phyloP scores from a whole-genome alignment of 1,140 invertebrate genomes.

The Drosophila kikkawai region DNA sequence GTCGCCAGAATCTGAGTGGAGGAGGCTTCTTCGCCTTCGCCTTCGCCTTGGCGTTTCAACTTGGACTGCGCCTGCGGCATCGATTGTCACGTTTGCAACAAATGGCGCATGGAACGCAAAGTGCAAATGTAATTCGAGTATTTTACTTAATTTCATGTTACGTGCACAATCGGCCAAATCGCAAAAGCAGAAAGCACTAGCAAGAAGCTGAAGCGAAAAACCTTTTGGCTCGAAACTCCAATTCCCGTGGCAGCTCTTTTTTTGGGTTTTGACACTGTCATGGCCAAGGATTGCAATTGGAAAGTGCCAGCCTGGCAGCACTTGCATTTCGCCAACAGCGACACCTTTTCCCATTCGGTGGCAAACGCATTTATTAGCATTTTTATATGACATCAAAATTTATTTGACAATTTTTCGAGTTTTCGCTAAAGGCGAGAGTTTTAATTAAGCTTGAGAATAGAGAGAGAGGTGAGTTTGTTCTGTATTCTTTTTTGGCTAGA shows the following conservation, averaged over 20 bases:
- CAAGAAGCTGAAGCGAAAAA: not conserved
- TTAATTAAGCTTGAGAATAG: slow-evolving; percentile 63
- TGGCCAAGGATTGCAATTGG: slow-evolving; percentile 47
- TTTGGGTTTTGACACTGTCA: slow-evolving; percentile 37
- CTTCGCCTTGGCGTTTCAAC: not conserved
- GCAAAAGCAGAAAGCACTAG: slow-evolving; percentile 26
- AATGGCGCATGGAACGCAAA: slow-evolving; percentile 82
- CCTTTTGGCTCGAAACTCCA: slow-evolving; percentile 1
- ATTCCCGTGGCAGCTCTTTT: slow-evolving; percentile 16
- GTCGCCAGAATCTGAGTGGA: slow-evolving; percentile 10
- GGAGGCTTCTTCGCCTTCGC: not conserved
- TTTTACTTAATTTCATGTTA: slow-evolving; percentile 82
- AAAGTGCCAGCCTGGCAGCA: slow-evolving; percentile 15
- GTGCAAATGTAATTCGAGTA: slow-evolving; percentile 83
- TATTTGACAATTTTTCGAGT: slow-evolving; percentile 51
- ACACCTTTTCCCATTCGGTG: not conserved
- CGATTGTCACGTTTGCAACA: slow-evolving; percentile 81
- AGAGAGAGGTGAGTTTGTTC: not conserved
- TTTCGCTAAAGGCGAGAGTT: slow-evolving; percentile 51
- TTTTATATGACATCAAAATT: slow-evolving; percentile 52
- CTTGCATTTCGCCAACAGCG: not conserved
- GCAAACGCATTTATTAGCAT: slow-evolving; percentile 70
- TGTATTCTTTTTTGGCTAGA: not conserved
- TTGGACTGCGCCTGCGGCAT: slow-evolving; percentile 27
- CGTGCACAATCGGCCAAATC: slow-evolving; percentile 80